Percentiles rank a stretch among this genome's conserved stretches.
These are phyloP conservation scores for Acanthococcus lagerstroemiae DNA, from an alignment of 2,888 invertebrate genomes.

Conservation along the genomic window DNA sequence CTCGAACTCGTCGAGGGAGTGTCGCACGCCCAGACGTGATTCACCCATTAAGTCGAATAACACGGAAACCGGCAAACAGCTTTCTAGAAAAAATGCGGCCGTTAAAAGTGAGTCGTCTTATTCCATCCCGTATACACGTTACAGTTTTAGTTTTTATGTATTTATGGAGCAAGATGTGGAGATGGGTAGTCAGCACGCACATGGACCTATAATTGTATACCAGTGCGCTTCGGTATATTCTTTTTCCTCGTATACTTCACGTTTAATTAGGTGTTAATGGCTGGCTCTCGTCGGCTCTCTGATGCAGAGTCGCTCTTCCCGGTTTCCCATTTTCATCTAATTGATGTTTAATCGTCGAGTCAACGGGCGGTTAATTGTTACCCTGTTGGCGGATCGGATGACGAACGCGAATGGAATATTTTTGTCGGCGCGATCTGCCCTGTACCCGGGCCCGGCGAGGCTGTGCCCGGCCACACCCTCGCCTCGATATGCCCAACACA, in stretches of 20 bases:
- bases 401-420: background rate
- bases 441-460: no score
- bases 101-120: conserved; percentile 17
- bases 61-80: conserved; percentile 20
- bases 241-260: conserved; percentile 21
- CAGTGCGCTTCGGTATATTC: no score
- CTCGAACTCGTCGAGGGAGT: conserved; percentile 25
- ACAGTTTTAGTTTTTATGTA: background rate
- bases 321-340: background rate
- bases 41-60: conserved; percentile 25
- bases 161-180: background rate
- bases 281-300: no score
- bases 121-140: no score
- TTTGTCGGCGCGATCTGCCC: no score
- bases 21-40: conserved; percentile 25
- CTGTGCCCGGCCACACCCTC: no score
- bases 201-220: no score
- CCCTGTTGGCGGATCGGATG: background rate
- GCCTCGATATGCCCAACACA: no score
- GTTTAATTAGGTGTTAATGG: conserved; percentile 26
- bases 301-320: background rate
- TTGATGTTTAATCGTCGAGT: background rate
- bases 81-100: conserved; percentile 25
- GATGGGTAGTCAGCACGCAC: no score
- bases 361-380: background rate